Percentiles rank a stretch among this genome's conserved stretches.
Evolutionary conservation across 2,888 invertebrate genomes (phyloP).

Genomic region (Portevinia maculata): DNA sequence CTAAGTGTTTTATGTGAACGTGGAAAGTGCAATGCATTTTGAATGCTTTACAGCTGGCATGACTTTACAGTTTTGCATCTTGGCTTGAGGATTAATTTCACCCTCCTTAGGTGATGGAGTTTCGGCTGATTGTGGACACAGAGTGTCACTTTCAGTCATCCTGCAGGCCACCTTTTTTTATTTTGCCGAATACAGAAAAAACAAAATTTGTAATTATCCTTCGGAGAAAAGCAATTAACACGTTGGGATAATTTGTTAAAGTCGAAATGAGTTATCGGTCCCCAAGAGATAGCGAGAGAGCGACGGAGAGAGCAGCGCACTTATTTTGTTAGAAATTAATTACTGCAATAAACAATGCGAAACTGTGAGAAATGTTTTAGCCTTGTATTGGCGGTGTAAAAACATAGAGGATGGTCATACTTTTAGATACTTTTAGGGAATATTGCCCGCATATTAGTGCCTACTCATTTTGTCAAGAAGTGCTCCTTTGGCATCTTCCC

Average conservation of each 20-base stretch:
- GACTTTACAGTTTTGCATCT: constrained; percentile 45
- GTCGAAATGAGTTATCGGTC: constrained; percentile 67
- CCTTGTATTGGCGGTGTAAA: background rate
- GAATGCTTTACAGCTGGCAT: constrained; percentile 47
- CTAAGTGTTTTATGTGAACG: constrained; percentile 52
- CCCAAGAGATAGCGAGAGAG: constrained; percentile 11
- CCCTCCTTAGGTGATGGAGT: constrained; percentile 6
- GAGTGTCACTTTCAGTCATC: constrained; percentile 37
- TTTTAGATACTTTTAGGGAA: background rate
- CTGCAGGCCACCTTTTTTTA: background rate
- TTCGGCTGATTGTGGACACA: background rate
- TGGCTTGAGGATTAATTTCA: constrained; percentile 54
- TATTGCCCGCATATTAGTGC: constrained; percentile 21
- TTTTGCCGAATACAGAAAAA: constrained; percentile 18
- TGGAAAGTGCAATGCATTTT: constrained; percentile 62
- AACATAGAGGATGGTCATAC: background rate
- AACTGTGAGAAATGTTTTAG: constrained; percentile 10
- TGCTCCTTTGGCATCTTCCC: background rate
- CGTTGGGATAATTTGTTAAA: constrained; percentile 69
- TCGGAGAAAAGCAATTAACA: constrained; percentile 71
- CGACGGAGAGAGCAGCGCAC: constrained; percentile 22
- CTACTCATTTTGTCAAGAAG: background rate
- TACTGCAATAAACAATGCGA: constrained; percentile 61
- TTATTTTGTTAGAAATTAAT: constrained; percentile 62
- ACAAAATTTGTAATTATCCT: constrained; percentile 49